Percentiles rank a stretch among this genome's conserved stretches.
These are phyloP conservation scores for Siniperca scherzeri DNA, from an alignment of 2,797 vertebrate genomes.

Conservation along the genomic window DNA sequence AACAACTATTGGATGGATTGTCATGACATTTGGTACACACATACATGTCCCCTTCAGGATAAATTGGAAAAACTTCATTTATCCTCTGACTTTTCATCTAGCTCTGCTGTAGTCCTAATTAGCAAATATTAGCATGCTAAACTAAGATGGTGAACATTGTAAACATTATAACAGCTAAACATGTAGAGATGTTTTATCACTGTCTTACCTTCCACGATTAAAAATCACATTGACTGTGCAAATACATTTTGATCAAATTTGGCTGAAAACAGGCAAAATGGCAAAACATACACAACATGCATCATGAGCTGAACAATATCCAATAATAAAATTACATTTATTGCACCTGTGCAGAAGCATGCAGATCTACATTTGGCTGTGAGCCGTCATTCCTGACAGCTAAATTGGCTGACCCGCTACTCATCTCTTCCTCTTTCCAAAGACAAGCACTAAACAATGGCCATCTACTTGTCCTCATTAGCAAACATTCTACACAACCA, in stretches of 20 bases:
- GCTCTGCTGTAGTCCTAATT: neutral
- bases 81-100: neutral
- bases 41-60: neutral
- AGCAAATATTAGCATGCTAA: neutral
- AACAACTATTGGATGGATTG: neutral
- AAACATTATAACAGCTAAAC: neutral
- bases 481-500: conserved; percentile 68
- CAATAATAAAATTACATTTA: conserved; percentile 21
- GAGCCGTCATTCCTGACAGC: conserved; percentile 26
- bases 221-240: neutral
- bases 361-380: conserved; percentile 32
- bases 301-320: conserved; percentile 9
- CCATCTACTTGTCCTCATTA: conserved; percentile 71
- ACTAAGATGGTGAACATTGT: neutral
- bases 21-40: neutral
- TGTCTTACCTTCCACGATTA: neutral
- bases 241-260: neutral
- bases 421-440: conserved; percentile 48
- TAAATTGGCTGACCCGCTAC: conserved; percentile 52
- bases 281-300: neutral
- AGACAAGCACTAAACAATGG: conserved; percentile 66
- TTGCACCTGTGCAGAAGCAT: conserved; percentile 24
- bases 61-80: neutral
- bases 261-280: conserved; percentile 5
- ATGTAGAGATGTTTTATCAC: neutral